Conservation (phyloP, 1,140 invertebrate species). For the Drosophila lacertosa region DNA sequence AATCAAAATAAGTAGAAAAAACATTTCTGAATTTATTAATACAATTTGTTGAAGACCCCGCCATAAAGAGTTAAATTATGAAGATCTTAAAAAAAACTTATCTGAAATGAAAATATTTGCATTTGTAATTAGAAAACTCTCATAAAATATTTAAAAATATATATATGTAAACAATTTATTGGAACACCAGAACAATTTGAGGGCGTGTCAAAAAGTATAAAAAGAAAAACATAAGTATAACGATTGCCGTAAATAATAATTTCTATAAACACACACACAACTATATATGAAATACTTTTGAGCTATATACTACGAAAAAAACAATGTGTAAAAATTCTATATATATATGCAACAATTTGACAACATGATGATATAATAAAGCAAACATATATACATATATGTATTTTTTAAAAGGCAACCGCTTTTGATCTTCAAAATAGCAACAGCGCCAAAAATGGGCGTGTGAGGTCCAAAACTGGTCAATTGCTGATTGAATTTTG, state of each 20-base stretch:
- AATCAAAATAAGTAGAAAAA: slow-evolving; percentile 27
- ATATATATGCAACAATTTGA: slow-evolving; percentile 19
- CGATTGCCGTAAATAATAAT: slow-evolving; percentile 42
- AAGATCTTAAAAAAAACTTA: neutral
- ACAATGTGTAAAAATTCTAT: slow-evolving; percentile 7
- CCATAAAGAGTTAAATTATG: neutral
- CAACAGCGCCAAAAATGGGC: slow-evolving; percentile 27
- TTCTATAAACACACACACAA: slow-evolving; percentile 12
- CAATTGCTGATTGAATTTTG: slow-evolving; percentile 41
- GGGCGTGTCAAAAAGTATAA: slow-evolving; percentile 2
- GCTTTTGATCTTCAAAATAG: slow-evolving; percentile 27
- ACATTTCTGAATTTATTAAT: neutral
- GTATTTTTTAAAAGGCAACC: slow-evolving; percentile 22
- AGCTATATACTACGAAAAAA: slow-evolving; percentile 3
- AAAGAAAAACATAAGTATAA: slow-evolving; percentile 34
- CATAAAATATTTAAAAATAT: slow-evolving; percentile 12
- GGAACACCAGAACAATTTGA: slow-evolving; percentile 16
- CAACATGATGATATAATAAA: slow-evolving; percentile 44
- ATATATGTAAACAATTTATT: slow-evolving; percentile 23
- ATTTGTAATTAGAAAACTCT: slow-evolving; percentile 35
- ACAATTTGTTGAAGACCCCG: neutral
- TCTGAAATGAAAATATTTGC: slow-evolving; percentile 9
- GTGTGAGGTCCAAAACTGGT: slow-evolving; percentile 33
- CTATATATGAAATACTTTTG: slow-evolving; percentile 4
- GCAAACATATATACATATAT: slow-evolving; percentile 8